Percentiles rank a stretch among this genome's conserved stretches.
Evolutionary conservation across 2,113 vertebrate species (phyloP).

Genomic region (Laticauda laticaudata): DNA sequence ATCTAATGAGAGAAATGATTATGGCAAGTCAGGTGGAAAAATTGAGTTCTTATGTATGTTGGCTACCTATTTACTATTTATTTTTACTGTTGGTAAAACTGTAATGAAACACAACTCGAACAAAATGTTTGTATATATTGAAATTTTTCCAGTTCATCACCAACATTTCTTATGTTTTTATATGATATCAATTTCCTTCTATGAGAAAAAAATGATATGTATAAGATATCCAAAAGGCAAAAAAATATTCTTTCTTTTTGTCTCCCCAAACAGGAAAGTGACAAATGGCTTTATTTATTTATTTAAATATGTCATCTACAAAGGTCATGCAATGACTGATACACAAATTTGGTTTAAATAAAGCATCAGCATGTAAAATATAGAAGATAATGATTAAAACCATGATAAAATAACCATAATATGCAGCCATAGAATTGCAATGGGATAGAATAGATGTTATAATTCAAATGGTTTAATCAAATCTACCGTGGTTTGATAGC

Average conservation of each 20-base stretch:
- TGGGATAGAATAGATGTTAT: background rate
- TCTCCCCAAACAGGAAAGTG: background rate
- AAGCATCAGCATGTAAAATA: background rate
- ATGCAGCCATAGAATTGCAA: background rate
- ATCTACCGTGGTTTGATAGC: background rate
- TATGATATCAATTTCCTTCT: background rate
- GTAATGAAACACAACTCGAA: background rate
- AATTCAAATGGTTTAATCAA: background rate
- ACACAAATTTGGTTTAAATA: background rate
- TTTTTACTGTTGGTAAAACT: background rate
- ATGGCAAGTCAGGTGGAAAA: background rate
- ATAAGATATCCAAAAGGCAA: background rate
- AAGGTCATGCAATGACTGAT: background rate
- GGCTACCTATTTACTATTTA: background rate
- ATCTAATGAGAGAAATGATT: background rate
- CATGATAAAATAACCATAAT: background rate
- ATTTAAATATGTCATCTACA: background rate
- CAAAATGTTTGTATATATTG: background rate
- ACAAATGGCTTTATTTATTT: too few species aligned
- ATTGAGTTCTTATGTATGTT: background rate
- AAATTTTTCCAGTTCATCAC: background rate
- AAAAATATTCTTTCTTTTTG: background rate
- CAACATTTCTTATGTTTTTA: background rate
- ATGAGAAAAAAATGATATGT: background rate
- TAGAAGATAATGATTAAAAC: background rate